phyloP scores from a whole-genome alignment of 1,140 invertebrate genomes.

The Tetramorium simillimum region DNA sequence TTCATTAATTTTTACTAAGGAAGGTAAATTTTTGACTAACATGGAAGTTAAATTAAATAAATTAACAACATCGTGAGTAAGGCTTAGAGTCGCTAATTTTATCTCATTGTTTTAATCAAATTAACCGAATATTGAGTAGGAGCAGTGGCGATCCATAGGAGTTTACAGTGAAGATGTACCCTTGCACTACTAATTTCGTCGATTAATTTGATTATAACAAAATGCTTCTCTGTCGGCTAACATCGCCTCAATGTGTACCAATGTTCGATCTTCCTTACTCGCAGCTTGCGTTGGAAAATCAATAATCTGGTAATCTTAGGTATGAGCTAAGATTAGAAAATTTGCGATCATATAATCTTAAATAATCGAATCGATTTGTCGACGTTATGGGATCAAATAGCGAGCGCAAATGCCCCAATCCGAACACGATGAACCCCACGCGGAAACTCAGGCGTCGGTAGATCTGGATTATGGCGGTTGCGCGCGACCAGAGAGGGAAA shows the following conservation, averaged over 20 bases:
- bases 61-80: too few relatives aligned
- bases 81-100: too few relatives aligned
- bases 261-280: slow-evolving; percentile 61
- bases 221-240: not conserved
- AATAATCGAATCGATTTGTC: slow-evolving; percentile 53
- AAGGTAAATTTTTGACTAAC: too few relatives aligned
- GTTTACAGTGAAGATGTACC: too few relatives aligned
- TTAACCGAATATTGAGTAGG: too few relatives aligned
- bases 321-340: not conserved
- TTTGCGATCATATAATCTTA: slow-evolving; percentile 53
- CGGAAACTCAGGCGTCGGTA: slow-evolving; percentile 50
- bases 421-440: slow-evolving; percentile 45
- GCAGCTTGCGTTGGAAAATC: slow-evolving; percentile 54
- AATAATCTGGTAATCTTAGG: slow-evolving; percentile 23
- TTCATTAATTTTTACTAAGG: too few relatives aligned
- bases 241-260: slow-evolving; percentile 11
- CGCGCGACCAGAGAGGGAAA: not conserved
- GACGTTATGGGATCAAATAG: slow-evolving; percentile 41
- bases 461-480: slow-evolving; percentile 62
- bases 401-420: slow-evolving; percentile 38
- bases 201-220: not conserved
- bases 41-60: too few relatives aligned
- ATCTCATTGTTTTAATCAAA: too few relatives aligned
- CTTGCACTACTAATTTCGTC: not conserved
- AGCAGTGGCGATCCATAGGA: too few relatives aligned